Conservation (phyloP, 2,113 vertebrate species). For the Leuciscus idus region DNA sequence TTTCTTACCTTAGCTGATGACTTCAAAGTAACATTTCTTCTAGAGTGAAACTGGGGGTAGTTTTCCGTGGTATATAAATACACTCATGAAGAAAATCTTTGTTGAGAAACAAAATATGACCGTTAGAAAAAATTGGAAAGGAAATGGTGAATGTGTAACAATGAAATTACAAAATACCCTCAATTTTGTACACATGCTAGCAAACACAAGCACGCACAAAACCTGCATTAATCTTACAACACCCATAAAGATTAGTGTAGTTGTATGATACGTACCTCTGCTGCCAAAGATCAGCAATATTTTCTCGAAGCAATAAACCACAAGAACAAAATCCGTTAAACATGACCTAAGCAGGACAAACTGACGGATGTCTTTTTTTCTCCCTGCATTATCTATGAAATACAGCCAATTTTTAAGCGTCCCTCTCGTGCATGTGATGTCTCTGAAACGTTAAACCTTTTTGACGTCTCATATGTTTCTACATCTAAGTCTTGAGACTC, state of each 20-base stretch:
- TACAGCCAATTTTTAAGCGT: neutral
- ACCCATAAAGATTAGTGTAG: neutral
- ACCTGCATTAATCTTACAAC: neutral
- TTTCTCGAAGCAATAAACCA: neutral
- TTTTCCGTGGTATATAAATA: neutral
- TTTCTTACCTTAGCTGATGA: conserved; percentile 16
- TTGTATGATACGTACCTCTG: neutral
- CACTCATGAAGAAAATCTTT: conserved; percentile 15
- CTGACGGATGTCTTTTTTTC: neutral
- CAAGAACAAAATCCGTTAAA: conserved; percentile 1
- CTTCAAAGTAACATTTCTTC: neutral
- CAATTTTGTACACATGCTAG: neutral
- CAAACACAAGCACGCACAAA: neutral
- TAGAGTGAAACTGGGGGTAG: neutral
- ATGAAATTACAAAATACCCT: neutral
- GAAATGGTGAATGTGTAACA: conserved; percentile 1
- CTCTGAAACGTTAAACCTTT: neutral
- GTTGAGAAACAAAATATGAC: conserved; percentile 13
- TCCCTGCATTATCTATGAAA: neutral
- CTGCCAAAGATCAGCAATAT: neutral
- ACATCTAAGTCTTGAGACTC: neutral
- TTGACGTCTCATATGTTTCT: neutral
- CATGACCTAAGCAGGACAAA: neutral
- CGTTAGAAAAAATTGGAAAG: neutral
- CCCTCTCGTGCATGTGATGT: neutral